Base-by-base conservation (phyloP, 1,140 invertebrate genomes). In the Aphelinus atriplicis region DNA sequence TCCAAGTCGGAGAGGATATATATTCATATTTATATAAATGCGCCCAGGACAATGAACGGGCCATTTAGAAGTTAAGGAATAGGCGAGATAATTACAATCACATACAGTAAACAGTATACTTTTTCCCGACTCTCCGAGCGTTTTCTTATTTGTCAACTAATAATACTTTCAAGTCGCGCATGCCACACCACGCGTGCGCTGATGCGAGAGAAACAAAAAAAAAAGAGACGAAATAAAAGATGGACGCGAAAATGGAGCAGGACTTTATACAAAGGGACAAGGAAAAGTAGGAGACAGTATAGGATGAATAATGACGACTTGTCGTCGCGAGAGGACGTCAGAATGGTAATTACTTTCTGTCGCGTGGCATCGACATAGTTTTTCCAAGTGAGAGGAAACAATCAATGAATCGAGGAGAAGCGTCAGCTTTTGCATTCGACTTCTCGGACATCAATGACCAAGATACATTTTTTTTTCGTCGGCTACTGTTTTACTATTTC, bases 181-280 rank as follows among this genome's bases (percentile, higher is more conserved):
- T 57, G 65, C 26, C 56, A 47, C 26, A 51, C 45, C 48, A 45
- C 58, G 45, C n/a, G 58, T 61, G 64, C 51, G 58, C 46, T 55
- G 2, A 63, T 57, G 55, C 1, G 42, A 43, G 48, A 55, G 56
- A 55, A 7, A 10, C 4, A 26, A 51, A 67, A 53, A 51, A 51
- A 43, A 50, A 66, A 63, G 45, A 63, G 45, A 26, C 3, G 45
- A 63, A 60, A 3, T 60, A 26, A 60, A 60, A 67, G 43, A 55
- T 47, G 42, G 26, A 64, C 45, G 48, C 9, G 67, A 55, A 58
- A 55, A 67, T 70, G 73, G 45, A 70, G 55, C 45, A 70, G 55
- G 51, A 78, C 75, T 78, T 78, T 78, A 75, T 78, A 78, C 77
- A 78, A 74, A 69, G 73, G 70, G 64, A 58, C 60, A 63, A 58